Percentiles rank a stretch among this genome's conserved stretches.
These are phyloP conservation scores for Cyclopterus lumpus DNA, from an alignment of 2,797 vertebrate genomes.

Conservation along the genomic window DNA sequence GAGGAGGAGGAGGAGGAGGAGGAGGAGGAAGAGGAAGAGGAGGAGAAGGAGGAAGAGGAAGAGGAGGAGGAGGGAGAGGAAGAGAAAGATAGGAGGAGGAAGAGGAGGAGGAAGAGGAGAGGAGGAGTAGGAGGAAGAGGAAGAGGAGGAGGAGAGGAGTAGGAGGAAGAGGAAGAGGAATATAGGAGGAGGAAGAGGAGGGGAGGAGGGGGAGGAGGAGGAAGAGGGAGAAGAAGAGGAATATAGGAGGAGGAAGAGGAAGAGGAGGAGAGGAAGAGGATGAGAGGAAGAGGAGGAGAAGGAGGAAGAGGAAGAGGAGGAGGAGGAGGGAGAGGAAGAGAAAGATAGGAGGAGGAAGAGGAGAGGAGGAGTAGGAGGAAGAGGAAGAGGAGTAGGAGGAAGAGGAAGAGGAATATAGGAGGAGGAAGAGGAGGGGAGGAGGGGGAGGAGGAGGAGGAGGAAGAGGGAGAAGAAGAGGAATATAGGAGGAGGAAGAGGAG, in stretches of 20 bases:
- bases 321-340: neutral
- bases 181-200: neutral
- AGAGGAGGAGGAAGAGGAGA: too few species aligned
- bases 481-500: neutral
- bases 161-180: neutral
- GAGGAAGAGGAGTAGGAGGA: too few species aligned
- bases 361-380: too few species aligned
- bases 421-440: slow-evolving; percentile 40
- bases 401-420: neutral
- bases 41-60: neutral
- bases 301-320: neutral
- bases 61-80: neutral
- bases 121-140: neutral
- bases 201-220: neutral
- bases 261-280: neutral
- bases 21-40: neutral
- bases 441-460: slow-evolving; percentile 29
- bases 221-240: neutral
- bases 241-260: neutral
- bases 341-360: slow-evolving; percentile 1
- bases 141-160: neutral
- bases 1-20: too few species aligned
- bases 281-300: neutral
- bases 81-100: neutral
- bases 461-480: neutral